phyloP scores from a whole-genome alignment of 1,140 invertebrate genomes.

The Apis cerana region DNA sequence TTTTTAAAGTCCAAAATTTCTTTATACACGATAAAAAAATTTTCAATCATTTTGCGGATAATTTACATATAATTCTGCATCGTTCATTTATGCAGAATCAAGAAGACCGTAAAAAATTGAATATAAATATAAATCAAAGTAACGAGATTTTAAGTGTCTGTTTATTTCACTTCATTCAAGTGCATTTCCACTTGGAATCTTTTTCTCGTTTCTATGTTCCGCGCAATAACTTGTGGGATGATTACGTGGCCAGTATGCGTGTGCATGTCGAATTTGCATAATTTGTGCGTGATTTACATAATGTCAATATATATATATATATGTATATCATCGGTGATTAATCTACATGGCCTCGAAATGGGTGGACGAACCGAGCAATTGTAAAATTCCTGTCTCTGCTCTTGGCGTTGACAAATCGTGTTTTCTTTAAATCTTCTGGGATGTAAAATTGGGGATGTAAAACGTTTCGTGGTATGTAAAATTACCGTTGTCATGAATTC shows the following conservation, averaged over 20 bases:
- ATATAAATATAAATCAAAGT: not conserved
- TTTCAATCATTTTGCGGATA: too few species aligned
- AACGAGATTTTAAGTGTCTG: constrained; percentile 12
- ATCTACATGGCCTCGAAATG: constrained; percentile 10
- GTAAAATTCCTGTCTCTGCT: constrained; percentile 34
- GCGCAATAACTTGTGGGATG: constrained; percentile 30
- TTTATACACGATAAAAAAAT: too few species aligned
- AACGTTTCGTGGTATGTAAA: not conserved
- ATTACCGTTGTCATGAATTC: not conserved
- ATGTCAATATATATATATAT: constrained; percentile 28
- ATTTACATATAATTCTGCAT: too few species aligned
- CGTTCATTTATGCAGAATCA: too few species aligned
- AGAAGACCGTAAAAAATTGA: too few species aligned
- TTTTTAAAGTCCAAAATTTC: too few species aligned
- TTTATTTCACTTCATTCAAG: not conserved
- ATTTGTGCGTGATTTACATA: constrained; percentile 30
- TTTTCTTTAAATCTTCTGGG: constrained; percentile 20
- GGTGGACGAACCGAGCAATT: constrained; percentile 16
- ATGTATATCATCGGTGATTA: constrained; percentile 37
- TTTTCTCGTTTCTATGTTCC: not conserved
- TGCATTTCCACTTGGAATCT: not conserved
- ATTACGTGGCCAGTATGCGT: constrained; percentile 24
- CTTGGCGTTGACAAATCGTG: constrained; percentile 34
- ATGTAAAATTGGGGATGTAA: not conserved
- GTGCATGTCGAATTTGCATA: constrained; percentile 27